Conservation (phyloP, 2,797 vertebrate genomes). For the Numenius phaeopus region DNA sequence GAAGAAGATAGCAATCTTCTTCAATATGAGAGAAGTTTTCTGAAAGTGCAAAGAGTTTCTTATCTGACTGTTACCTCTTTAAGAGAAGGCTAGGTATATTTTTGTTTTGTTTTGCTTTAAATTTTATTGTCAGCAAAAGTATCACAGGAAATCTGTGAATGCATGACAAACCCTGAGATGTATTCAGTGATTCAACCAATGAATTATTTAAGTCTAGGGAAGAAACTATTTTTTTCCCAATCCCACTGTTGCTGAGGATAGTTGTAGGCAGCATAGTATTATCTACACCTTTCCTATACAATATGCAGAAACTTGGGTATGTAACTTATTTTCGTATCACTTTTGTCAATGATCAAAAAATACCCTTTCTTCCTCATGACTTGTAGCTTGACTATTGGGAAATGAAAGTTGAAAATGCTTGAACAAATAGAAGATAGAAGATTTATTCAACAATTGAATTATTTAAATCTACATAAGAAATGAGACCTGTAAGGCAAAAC, state of each 20-base stretch:
- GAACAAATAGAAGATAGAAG: conserved; percentile 67
- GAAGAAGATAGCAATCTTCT: not conserved
- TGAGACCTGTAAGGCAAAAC: conserved; percentile 72
- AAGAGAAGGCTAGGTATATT: not conserved
- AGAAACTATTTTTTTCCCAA: not conserved
- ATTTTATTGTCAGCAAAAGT: conserved; percentile 42
- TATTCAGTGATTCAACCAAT: conserved; percentile 51
- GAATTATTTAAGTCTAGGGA: conserved; percentile 39
- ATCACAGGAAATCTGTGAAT: conserved; percentile 49
- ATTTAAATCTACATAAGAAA: conserved; percentile 79
- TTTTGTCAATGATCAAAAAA: conserved; percentile 32
- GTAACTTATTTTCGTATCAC: conserved; percentile 45
- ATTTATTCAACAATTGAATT: conserved; percentile 77
- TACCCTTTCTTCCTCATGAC: not conserved
- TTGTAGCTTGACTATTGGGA: conserved; percentile 55
- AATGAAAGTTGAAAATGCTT: conserved; percentile 51
- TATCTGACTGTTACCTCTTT: conserved; percentile 31
- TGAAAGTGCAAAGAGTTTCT: not conserved
- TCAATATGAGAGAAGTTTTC: not conserved
- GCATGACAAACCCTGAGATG: conserved; percentile 28
- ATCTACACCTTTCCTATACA: not conserved
- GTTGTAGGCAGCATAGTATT: conserved; percentile 7
- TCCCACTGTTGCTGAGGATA: not conserved
- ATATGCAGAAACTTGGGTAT: not conserved
- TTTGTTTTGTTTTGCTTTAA: conserved; percentile 37